Conservation (phyloP, 2,888 invertebrate genomes). For the Nematopogon swammerdamellus region DNA sequence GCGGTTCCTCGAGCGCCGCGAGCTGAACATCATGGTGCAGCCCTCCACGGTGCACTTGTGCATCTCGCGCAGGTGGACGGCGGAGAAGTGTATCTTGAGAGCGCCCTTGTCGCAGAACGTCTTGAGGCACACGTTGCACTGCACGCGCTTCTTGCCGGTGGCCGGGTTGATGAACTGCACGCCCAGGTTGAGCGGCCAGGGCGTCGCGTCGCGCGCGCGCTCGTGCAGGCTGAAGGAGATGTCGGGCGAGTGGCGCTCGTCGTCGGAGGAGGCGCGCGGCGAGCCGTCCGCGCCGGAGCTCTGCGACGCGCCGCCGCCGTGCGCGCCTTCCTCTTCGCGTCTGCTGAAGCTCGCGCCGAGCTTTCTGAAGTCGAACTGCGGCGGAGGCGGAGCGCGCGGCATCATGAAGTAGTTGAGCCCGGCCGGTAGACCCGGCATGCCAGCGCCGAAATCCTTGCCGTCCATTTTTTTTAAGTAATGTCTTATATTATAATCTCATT, state of each 20-base stretch:
- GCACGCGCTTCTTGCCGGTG: slow-evolving; percentile 92
- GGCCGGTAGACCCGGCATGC: slow-evolving; percentile 45
- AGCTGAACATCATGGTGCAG: slow-evolving; percentile 98
- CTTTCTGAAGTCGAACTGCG: slow-evolving; percentile 84
- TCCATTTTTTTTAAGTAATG: slow-evolving; percentile 37
- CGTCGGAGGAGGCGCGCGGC: slow-evolving; percentile 21
- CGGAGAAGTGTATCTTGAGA: slow-evolving; percentile 96
- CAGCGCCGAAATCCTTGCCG: slow-evolving; percentile 43
- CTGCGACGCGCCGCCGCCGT: slow-evolving; percentile 10
- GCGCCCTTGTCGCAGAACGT: slow-evolving; percentile 99
- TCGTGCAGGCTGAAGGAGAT: slow-evolving; percentile 23
- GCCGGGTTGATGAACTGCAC: slow-evolving; percentile 87
- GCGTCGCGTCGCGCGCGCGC: slow-evolving; percentile 50
- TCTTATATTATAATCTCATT: slow-evolving; percentile 7
- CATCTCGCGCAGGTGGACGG: slow-evolving; percentile 97
- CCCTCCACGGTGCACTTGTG: slow-evolving; percentile 98
- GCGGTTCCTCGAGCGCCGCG: slow-evolving; percentile 88
- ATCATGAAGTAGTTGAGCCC: slow-evolving; percentile 53
- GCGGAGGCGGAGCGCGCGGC: slow-evolving; percentile 72
- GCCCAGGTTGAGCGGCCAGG: slow-evolving; percentile 78
- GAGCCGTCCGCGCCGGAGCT: slow-evolving; percentile 16
- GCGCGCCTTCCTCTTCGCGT: slow-evolving; percentile 38
- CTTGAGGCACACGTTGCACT: slow-evolving; percentile 96
- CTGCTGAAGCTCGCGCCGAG: slow-evolving; percentile 63
- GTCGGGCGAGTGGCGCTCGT: slow-evolving; percentile 37